Conservation (phyloP, 1,140 invertebrate genomes). For the Riptortus pedestris region DNA sequence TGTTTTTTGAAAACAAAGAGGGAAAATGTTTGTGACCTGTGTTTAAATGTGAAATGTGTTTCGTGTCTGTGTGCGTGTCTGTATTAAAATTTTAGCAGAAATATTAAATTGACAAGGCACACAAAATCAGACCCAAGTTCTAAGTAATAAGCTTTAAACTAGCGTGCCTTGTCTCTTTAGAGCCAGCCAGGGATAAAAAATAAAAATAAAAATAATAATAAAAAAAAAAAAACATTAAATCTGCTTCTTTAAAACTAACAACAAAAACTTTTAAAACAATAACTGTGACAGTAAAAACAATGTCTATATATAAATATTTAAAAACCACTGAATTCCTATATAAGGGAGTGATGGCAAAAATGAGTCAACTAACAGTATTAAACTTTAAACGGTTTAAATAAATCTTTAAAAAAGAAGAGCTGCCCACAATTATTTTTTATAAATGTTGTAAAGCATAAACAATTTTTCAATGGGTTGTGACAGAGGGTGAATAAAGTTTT, state of each 20-base stretch:
- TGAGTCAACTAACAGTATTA: too few species aligned
- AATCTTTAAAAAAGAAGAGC: too few species aligned
- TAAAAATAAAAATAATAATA: too few species aligned
- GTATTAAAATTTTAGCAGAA: background rate
- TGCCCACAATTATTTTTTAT: too few species aligned
- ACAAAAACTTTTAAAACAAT: conserved; percentile 2
- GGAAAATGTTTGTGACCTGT: too few species aligned
- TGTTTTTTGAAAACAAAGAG: too few species aligned
- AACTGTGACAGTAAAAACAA: background rate
- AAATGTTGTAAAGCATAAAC: too few species aligned
- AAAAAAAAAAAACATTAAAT: too few species aligned
- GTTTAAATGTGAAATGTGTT: background rate
- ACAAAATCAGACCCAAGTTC: conserved; percentile 21
- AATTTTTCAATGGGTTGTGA: too few species aligned
- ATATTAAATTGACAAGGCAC: conserved; percentile 21
- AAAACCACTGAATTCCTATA: background rate
- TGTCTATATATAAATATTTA: background rate
- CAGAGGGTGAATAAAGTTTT: too few species aligned
- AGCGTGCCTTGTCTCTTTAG: conserved; percentile 21
- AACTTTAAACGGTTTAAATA: too few species aligned
- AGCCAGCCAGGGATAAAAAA: background rate
- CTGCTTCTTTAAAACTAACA: conserved; percentile 2
- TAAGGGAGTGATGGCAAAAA: background rate
- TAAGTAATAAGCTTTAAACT: background rate
- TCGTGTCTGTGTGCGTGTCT: background rate